Evolutionary conservation across 2,113 vertebrate species (phyloP).

Genomic region (Zapornia atra): DNA sequence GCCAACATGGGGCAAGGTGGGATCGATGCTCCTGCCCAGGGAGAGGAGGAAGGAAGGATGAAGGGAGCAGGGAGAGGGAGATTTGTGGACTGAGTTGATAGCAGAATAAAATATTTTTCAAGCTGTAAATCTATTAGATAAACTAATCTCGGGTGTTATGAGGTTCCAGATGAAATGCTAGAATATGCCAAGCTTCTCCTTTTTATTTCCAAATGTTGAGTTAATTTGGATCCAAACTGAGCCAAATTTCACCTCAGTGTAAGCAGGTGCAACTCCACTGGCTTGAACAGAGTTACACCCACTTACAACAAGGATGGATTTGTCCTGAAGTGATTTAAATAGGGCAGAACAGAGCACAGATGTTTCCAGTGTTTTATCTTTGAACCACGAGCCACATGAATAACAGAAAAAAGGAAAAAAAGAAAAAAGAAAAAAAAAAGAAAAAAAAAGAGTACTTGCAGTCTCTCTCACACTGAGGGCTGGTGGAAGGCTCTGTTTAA

Average conservation of each 20-base stretch:
- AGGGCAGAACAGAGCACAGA: slow-evolving; percentile 26
- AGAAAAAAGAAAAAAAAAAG: neutral
- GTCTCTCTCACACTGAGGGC: neutral
- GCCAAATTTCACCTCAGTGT: neutral
- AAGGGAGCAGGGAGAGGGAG: neutral
- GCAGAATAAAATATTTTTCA: slow-evolving; percentile 16
- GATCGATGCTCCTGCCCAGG: neutral
- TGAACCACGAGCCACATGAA: neutral
- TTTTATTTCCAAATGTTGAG: slow-evolving; percentile 50
- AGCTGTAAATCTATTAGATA: slow-evolving; percentile 63
- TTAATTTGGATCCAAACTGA: slow-evolving; percentile 37
- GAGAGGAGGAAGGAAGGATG: neutral
- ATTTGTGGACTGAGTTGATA: slow-evolving; percentile 23
- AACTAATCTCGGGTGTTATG: slow-evolving; percentile 23
- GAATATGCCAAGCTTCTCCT: slow-evolving; percentile 9
- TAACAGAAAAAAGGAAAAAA: neutral
- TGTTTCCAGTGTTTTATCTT: slow-evolving; percentile 44
- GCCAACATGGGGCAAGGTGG: neutral
- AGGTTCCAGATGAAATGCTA: slow-evolving; percentile 48
- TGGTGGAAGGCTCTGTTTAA: neutral
- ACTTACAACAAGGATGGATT: slow-evolving; percentile 3
- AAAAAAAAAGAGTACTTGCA: neutral
- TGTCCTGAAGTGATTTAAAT: slow-evolving; percentile 48
- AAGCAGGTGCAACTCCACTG: slow-evolving; percentile 53
- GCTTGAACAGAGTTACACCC: slow-evolving; percentile 38